Evolutionary conservation across 2,888 invertebrate genomes (phyloP).

Genomic region (Drepana falcataria): DNA sequence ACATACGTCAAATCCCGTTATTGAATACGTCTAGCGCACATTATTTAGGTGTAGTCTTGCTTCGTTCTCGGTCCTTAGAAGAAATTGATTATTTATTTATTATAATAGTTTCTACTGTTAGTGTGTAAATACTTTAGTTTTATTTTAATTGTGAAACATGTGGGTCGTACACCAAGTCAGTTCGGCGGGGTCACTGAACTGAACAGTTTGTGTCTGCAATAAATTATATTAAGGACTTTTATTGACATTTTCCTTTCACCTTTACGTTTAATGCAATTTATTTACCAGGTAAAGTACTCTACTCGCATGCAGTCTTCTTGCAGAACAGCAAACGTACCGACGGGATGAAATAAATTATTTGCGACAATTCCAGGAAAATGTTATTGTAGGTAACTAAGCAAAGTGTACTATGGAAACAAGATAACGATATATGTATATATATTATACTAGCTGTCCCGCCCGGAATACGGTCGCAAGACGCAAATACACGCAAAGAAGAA

Average conservation of each 20-base stretch:
- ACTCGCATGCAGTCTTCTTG: too few species aligned
- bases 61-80: constrained; percentile 56
- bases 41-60: constrained; percentile 30
- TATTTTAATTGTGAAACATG: constrained; percentile 49
- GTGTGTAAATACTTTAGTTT: constrained; percentile 62
- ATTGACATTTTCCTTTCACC: constrained; percentile 24
- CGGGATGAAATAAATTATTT: too few species aligned
- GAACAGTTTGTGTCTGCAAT: constrained; percentile 75
- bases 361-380: too few species aligned
- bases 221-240: constrained; percentile 63
- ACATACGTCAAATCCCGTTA: neutral
- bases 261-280: too few species aligned
- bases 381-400: too few species aligned
- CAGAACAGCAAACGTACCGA: too few species aligned
- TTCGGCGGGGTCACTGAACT: constrained; percentile 70
- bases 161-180: constrained; percentile 62
- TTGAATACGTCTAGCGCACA: neutral
- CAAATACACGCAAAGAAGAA: too few species aligned
- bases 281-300: too few species aligned
- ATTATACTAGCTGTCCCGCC: too few species aligned
- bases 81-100: constrained; percentile 72
- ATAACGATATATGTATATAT: too few species aligned
- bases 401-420: too few species aligned
- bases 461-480: too few species aligned
- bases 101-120: constrained; percentile 21